Percentiles rank a stretch among this genome's conserved stretches.
Evolutionary conservation across 2,888 invertebrate genomes (phyloP).

Genomic region (Ischnus inquisitorius): DNA sequence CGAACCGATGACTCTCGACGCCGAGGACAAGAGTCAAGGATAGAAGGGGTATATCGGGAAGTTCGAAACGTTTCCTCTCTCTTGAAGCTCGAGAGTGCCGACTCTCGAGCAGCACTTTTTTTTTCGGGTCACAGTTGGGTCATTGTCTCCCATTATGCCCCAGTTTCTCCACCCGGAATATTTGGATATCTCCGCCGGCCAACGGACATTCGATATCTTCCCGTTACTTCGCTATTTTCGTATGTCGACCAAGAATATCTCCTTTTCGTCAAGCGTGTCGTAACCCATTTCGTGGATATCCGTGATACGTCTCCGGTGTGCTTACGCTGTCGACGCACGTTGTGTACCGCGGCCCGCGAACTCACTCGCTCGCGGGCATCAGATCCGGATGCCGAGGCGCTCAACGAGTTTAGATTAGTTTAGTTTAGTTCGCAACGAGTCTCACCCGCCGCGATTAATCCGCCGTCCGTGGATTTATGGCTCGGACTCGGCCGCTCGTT

Average conservation of each 20-base stretch:
- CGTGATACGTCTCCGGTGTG: constrained; percentile 32
- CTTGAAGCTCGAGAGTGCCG: background rate
- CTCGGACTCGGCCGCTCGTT: constrained; percentile 79
- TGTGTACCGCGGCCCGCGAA: background rate
- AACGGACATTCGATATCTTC: background rate
- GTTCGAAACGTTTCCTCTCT: background rate
- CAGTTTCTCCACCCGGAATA: constrained; percentile 31
- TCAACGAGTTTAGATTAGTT: constrained; percentile 84
- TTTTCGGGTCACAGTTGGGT: constrained; percentile 8
- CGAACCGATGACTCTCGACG: constrained; percentile 36
- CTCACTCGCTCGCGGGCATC: background rate
- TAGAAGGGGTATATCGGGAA: background rate
- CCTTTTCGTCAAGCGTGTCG: constrained; percentile 5
- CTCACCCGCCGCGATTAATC: constrained; percentile 82
- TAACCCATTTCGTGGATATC: constrained; percentile 12
- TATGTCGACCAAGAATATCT: constrained; percentile 3
- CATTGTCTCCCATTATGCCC: constrained; percentile 14
- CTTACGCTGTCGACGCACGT: constrained; percentile 8
- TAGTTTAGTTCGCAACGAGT: constrained; percentile 83
- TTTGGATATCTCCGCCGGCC: background rate
- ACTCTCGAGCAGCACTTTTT: background rate
- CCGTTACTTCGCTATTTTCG: constrained; percentile 33
- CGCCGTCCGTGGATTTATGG: constrained; percentile 81
- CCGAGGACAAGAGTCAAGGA: background rate
- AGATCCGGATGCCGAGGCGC: constrained; percentile 50